These are phyloP conservation scores for Trichonephila inaurata DNA, from an alignment of 1,140 invertebrate species.

Conservation along the genomic window DNA sequence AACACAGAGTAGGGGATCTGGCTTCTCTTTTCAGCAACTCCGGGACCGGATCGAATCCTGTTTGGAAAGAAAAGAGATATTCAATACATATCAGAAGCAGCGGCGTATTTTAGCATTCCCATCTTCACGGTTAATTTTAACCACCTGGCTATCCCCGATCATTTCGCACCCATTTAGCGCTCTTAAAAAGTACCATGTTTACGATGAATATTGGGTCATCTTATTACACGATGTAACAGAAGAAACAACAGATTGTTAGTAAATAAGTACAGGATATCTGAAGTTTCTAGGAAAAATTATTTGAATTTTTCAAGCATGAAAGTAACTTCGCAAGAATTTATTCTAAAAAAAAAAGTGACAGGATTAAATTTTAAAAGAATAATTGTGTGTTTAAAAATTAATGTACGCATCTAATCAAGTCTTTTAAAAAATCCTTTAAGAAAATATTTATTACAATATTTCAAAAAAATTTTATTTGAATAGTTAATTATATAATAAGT, in stretches of 20 bases:
- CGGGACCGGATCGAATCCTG: constrained; percentile 65
- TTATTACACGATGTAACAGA: not conserved
- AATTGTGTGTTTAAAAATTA: too few species aligned
- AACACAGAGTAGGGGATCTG: not conserved
- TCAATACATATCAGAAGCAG: constrained; percentile 23
- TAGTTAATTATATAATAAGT: too few species aligned
- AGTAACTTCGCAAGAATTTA: too few species aligned
- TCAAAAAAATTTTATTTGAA: too few species aligned
- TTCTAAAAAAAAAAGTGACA: too few species aligned
- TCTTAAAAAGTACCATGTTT: not conserved
- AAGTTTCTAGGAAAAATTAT: too few species aligned
- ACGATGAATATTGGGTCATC: not conserved
- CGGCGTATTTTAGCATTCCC: not conserved
- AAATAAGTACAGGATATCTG: not conserved
- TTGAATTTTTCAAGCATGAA: too few species aligned
- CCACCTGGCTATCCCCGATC: constrained; percentile 35
- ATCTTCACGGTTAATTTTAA: constrained; percentile 64
- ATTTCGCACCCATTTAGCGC: constrained; percentile 51
- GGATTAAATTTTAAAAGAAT: too few species aligned
- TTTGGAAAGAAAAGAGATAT: constrained; percentile 1
- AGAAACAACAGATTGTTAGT: not conserved
- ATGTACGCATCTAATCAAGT: too few species aligned
- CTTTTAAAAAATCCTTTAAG: too few species aligned
- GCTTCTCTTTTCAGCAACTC: constrained; percentile 17
- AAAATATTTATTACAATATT: too few species aligned